Evolutionary conservation across 2,797 vertebrate species (phyloP).

Genomic region (Channallabes apus): DNA sequence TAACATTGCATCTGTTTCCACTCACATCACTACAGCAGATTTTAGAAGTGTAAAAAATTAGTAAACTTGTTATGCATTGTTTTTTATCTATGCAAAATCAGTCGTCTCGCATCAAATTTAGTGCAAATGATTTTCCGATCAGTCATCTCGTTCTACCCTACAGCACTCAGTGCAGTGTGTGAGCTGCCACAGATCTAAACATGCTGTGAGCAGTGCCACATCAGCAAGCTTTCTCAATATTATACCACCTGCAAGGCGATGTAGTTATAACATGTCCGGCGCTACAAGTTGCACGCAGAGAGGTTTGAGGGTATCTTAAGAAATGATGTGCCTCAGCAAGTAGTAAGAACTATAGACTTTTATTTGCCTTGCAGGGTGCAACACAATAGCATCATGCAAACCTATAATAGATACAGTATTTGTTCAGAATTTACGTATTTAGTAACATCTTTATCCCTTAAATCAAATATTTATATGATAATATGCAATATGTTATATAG

Average conservation of each 20-base stretch:
- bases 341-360: background rate
- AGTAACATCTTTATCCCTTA: background rate
- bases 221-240: background rate
- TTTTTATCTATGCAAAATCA: background rate
- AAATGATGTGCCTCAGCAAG: background rate
- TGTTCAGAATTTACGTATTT: background rate
- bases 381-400: background rate
- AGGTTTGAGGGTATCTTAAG: background rate
- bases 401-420: background rate
- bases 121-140: background rate
- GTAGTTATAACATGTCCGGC: background rate
- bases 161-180: background rate
- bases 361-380: background rate
- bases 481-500: background rate
- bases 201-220: background rate
- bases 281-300: slow-evolving; percentile 1
- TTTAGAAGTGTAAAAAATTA: background rate
- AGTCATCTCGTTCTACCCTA: background rate
- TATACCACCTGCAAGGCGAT: background rate
- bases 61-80: background rate
- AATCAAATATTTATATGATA: background rate
- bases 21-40: background rate
- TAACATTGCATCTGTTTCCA: background rate
- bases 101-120: background rate
- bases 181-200: slow-evolving; percentile 11